Evolutionary conservation across 1,140 invertebrate species (phyloP), one percentile per base, ranked within the genome.

Genomic region (Brachionus plicatilis): DNA sequence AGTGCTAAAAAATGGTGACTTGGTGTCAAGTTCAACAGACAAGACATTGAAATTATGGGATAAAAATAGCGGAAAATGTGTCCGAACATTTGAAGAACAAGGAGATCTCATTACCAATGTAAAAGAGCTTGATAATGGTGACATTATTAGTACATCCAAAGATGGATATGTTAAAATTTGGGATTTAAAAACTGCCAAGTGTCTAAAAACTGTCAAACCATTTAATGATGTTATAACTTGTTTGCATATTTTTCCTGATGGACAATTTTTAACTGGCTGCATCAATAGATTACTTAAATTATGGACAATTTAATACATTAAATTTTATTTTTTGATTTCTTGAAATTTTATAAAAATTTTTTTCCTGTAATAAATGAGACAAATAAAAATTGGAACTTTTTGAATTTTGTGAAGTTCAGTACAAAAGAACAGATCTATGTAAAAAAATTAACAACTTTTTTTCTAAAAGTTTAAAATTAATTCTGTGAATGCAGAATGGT

Each of bases 31-130:
- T 17, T 72, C 68, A 72, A 72, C 29, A 20, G 68, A 72, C 37
- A 72, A 72, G 37, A 72, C 68, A 20, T n/a, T 72, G 37, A 72
- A 72, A 43, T 14, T 72, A n/a, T 72, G 68, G 68, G 33, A 72
- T 43, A 72, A 72, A 41, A 33, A 11, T 33, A 72, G 68, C 14
- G 68, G 33, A 72, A 41, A 37, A 17, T 72, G 27, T 72, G 17
- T 41, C 5, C 3, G 33, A 20, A 72, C 68, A 20, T 72, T 72
- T 17, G 33, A 37, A 43, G 68, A 37, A 41, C 68, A 72, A 41
- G 33, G 37, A n/a, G 68, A 72, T n/a, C 7, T 7, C n/a, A 41
- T 72, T 5, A 37, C 14, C 2, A 17, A 41, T 43, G 3, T 72
- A 3, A 72, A 72, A 72, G 33, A 41, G 17, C 37, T 72, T 8